Evolutionary conservation across 2,888 invertebrate genomes (phyloP).

Genomic region (Sinodicranocentrus sp.): DNA sequence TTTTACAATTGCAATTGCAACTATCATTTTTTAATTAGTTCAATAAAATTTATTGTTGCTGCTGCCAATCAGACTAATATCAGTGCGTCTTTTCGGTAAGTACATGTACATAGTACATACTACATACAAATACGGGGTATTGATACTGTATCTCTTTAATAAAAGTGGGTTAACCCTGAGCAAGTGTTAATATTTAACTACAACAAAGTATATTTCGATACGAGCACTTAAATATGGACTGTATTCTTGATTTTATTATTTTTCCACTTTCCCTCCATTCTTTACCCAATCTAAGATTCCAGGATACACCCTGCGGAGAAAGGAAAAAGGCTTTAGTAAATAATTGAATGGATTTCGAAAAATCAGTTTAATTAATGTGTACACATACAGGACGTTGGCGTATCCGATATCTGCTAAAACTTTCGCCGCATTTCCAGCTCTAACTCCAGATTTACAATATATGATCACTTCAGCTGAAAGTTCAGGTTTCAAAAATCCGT

Average conservation of each 20-base stretch:
- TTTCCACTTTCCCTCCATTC: constrained; percentile 64
- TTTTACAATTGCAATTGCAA: no score
- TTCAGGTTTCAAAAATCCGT: constrained; percentile 72
- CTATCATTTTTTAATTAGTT: no score
- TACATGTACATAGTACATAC: no score
- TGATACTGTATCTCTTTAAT: not conserved
- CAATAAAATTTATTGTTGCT: no score
- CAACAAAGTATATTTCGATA: no score
- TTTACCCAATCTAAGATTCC: constrained; percentile 70
- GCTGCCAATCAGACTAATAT: no score
- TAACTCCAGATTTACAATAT: constrained; percentile 69
- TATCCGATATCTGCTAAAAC: constrained; percentile 64
- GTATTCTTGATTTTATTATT: constrained; percentile 8
- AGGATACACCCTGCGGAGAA: constrained; percentile 62
- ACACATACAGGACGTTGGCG: constrained; percentile 66
- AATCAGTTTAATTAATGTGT: not conserved
- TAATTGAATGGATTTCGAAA: no score
- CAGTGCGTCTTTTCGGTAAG: no score
- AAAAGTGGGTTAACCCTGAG: no score
- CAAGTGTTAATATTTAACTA: no score
- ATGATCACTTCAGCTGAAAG: constrained; percentile 53
- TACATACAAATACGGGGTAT: no score
- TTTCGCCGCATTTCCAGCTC: constrained; percentile 68
- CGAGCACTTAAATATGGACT: no score
- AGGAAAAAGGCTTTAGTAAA: constrained; percentile 4